These are phyloP conservation scores for Strix aluco DNA, from an alignment of 2,113 vertebrate species.

Conservation along the genomic window DNA sequence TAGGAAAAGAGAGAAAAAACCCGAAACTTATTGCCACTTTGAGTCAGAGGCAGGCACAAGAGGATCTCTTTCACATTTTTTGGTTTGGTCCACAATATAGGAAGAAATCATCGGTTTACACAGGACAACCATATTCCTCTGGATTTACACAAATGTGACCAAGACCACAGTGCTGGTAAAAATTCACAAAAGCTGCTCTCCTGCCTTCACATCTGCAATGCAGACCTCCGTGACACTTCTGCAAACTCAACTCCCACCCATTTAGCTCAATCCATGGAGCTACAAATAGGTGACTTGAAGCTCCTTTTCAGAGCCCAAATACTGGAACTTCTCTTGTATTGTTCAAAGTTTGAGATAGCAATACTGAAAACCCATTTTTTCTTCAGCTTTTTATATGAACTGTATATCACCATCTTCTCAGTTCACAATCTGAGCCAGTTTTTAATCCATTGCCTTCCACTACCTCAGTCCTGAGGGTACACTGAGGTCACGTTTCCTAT, in stretches of 20 bases:
- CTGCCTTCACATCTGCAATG: neutral
- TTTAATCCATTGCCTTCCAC: conserved; percentile 16
- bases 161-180: neutral
- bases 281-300: neutral
- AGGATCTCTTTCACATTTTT: neutral
- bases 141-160: neutral
- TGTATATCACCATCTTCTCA: neutral
- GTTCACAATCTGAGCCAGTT: neutral
- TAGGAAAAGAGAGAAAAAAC: neutral
- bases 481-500: conserved; percentile 5
- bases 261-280: neutral
- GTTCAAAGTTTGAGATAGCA: neutral
- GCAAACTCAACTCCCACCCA: neutral
- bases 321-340: neutral
- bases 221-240: neutral
- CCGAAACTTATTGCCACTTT: neutral
- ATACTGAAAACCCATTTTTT: neutral
- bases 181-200: neutral
- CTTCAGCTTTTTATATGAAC: neutral
- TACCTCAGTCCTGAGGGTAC: neutral
- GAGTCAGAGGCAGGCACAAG: neutral
- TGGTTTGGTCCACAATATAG: neutral
- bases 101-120: neutral
- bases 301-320: neutral
- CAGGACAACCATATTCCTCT: neutral